Conservation (phyloP, 2,888 invertebrate species). For the Meiosimyza decipiens region DNA sequence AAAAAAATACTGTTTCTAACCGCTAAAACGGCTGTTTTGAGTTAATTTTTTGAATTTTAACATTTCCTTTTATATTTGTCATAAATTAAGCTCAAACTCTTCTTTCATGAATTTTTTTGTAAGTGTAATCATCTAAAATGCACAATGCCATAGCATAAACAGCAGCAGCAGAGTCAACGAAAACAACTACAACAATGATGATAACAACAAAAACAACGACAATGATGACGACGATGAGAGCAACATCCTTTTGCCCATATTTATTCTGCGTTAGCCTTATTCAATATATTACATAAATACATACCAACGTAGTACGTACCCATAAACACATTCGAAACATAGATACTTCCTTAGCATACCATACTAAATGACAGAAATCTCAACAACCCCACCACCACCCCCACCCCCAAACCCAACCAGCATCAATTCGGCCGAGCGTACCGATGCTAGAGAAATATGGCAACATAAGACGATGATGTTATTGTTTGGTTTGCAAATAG, state of each 20-base stretch:
- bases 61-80: background rate
- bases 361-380: background rate
- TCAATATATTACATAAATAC: conserved; percentile 10
- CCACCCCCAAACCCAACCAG: background rate
- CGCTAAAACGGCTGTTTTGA: no score
- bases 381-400: background rate
- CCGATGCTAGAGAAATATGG: no score
- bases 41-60: no score
- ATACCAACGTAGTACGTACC: no score
- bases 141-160: conserved; percentile 7
- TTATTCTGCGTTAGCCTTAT: conserved; percentile 29
- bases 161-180: conserved; percentile 15
- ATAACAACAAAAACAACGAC: conserved; percentile 11
- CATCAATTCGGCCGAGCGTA: no score
- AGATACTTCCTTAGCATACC: background rate
- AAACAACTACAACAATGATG: conserved; percentile 21
- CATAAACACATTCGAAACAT: background rate
- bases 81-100: no score
- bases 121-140: conserved; percentile 37
- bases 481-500: conserved; percentile 26
- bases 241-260: conserved; percentile 19
- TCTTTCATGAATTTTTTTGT: no score
- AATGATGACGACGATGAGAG: background rate
- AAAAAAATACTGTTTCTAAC: no score
- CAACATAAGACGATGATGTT: conserved; percentile 11